phyloP scores from a whole-genome alignment of 2,888 invertebrate species.

The Spicauda simplicius region DNA sequence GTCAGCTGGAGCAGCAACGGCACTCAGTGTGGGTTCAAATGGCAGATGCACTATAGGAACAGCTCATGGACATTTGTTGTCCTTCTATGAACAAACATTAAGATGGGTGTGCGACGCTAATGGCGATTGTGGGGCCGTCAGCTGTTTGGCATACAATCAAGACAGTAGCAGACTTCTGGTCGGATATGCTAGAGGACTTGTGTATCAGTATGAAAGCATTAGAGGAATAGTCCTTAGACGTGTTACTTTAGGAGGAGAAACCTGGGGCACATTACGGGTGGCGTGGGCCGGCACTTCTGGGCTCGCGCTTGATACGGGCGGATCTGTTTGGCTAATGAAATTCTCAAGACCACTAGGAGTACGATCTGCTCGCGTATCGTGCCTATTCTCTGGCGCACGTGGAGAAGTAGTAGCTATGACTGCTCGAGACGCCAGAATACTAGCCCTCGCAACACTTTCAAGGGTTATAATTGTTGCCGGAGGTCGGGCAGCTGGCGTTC shows the following conservation, averaged over 20 bases:
- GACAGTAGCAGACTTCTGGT: slow-evolving; percentile 94
- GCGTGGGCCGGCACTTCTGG: slow-evolving; percentile 79
- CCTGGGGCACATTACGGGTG: slow-evolving; percentile 76
- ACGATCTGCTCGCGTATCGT: slow-evolving; percentile 94
- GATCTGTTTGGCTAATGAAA: slow-evolving; percentile 97
- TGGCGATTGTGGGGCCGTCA: slow-evolving; percentile 90
- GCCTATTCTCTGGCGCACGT: slow-evolving; percentile 98
- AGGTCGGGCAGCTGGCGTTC: slow-evolving; percentile 70
- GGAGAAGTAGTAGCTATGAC: slow-evolving; percentile 90
- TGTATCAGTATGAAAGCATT: slow-evolving; percentile 95
- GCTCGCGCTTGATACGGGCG: slow-evolving; percentile 93
- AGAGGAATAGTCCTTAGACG: slow-evolving; percentile 82
- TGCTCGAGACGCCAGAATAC: slow-evolving; percentile 83
- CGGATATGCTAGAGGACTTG: slow-evolving; percentile 90
- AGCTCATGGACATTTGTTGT: slow-evolving; percentile 95
- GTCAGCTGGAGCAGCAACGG: slow-evolving; percentile 94
- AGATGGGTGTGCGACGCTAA: slow-evolving; percentile 93
- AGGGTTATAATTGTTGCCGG: slow-evolving; percentile 87
- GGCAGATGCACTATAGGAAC: slow-evolving; percentile 96
- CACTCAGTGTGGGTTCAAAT: slow-evolving; percentile 88
- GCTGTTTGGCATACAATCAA: slow-evolving; percentile 93
- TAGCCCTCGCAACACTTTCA: slow-evolving; percentile 97
- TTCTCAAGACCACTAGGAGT: slow-evolving; percentile 95
- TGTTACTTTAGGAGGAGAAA: slow-evolving; percentile 77
- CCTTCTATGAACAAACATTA: slow-evolving; percentile 90